Conservation (phyloP, 2,888 invertebrate genomes). For the Blastobasis adustella region DNA sequence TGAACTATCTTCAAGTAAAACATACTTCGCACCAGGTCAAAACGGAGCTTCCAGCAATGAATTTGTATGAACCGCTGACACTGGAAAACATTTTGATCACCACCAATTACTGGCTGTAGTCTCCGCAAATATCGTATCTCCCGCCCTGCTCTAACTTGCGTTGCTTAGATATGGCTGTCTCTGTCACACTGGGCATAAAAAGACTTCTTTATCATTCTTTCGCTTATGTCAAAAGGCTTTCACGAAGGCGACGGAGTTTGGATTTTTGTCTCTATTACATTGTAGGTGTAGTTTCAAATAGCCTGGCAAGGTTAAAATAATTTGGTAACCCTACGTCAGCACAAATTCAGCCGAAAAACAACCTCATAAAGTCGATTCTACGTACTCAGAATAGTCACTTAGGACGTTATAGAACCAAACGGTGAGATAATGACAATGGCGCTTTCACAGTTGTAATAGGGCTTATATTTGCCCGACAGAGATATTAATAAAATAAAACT, state of each 20-base stretch:
- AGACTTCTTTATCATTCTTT: conserved; percentile 47
- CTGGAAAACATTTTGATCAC: conserved; percentile 66
- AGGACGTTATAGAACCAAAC: background rate
- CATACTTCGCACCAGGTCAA: no score
- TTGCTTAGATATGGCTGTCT: conserved; percentile 19
- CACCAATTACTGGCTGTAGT: conserved; percentile 66
- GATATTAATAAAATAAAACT: conserved; percentile 61
- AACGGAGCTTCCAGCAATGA: conserved; percentile 52
- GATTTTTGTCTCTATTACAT: conserved; percentile 7
- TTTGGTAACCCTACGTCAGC: no score
- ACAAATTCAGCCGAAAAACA: no score
- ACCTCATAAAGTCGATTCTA: no score
- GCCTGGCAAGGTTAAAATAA: no score
- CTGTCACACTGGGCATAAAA: conserved; percentile 32
- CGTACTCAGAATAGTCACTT: no score
- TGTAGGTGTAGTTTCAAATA: no score
- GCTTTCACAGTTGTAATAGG: conserved; percentile 49
- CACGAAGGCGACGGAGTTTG: background rate
- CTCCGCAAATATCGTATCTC: conserved; percentile 41
- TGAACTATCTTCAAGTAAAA: no score
- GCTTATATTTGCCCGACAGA: conserved; percentile 54
- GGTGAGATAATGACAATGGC: conserved; percentile 37
- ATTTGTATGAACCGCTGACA: conserved; percentile 63
- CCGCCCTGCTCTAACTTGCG: conserved; percentile 21
- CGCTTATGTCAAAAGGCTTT: conserved; percentile 16